A percentile compares a stretch with the other conserved stretches of the same genome.
Evolutionary conservation across 2,888 invertebrate species (phyloP).

Genomic region (Acrobasis suavella): DNA sequence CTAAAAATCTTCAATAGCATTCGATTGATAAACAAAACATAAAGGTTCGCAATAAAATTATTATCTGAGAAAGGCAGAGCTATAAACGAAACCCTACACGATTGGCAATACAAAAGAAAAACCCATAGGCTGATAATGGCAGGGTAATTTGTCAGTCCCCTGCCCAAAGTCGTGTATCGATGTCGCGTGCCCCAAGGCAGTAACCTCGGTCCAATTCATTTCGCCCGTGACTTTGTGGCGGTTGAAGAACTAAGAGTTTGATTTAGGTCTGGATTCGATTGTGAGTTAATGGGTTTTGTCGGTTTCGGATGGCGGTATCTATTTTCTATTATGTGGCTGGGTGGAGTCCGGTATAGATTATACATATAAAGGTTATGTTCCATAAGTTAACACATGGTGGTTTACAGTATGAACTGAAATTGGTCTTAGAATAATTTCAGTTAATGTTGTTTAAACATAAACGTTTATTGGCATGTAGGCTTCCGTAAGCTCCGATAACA

Average conservation of each 20-base stretch:
- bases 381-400: too few relatives aligned
- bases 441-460: too few relatives aligned
- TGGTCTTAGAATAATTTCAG: too few relatives aligned
- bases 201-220: constrained; percentile 46
- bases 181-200: constrained; percentile 49
- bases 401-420: too few relatives aligned
- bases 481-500: too few relatives aligned
- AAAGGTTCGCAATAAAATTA: constrained; percentile 11
- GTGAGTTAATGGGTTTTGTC: constrained; percentile 20
- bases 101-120: constrained; percentile 19
- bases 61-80: constrained; percentile 13
- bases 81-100: constrained; percentile 18
- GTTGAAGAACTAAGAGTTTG: constrained; percentile 47
- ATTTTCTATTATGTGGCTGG: constrained; percentile 12
- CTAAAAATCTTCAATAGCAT: neutral
- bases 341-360: neutral
- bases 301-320: constrained; percentile 19
- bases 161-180: constrained; percentile 40
- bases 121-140: constrained; percentile 41
- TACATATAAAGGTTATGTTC: too few relatives aligned
- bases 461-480: too few relatives aligned
- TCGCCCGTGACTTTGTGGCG: constrained; percentile 49
- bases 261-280: constrained; percentile 37
- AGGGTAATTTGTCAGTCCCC: constrained; percentile 44
- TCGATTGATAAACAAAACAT: constrained; percentile 8